Base-by-base conservation (phyloP, 2,797 vertebrate species). In the Gallinago stenura region DNA sequence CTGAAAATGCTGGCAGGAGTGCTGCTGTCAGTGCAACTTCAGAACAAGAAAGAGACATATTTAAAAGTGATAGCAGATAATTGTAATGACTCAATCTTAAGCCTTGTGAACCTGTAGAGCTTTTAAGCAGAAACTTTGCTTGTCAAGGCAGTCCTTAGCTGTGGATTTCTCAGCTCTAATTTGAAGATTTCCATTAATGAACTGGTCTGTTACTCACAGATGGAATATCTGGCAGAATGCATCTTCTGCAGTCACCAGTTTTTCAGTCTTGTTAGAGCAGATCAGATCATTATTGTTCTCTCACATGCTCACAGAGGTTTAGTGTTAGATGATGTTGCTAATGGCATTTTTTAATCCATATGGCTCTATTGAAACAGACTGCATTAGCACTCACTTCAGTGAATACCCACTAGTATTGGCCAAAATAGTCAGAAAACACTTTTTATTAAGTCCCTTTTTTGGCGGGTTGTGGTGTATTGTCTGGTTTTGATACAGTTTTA, bases 121-220 rank as follows among this genome's bases (percentile, higher is more conserved):
- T 88, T 83, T 75, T 93, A 90, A 96, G 51, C 39, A 64, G 71
- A 80, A 94, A 20, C 66, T 54, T 91, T 43, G 43, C 91, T 89
- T 79, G 70, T 94, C 78, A 80, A 70, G 68, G 46, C 79, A 60
- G 35, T 60, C 69, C 28, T 95, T 28, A 76, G 51, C 82, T 3
- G 1, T 4, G 68, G 80, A n/a, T 83, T 93, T 87, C 68, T 78
- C 83, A 24, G 73, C 62, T 79, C 70, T 87, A 92, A 91, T 95
- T 95, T 88, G 83, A 87, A 95, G 61, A 82, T 86, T 92, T 83
- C 71, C 88, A 75, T 94, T 95, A 94, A 97, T 96, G 81, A 95
- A 97, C 73, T 83, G 88, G 65, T 90, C 77, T 87, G 64, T 66
- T 97, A 76, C 84, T 95, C 92, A 86, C 79, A 93, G 94, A 94